Evolutionary conservation across 2,797 vertebrate species (phyloP).

Genomic region (Peromyscus melanophrys): DNA sequence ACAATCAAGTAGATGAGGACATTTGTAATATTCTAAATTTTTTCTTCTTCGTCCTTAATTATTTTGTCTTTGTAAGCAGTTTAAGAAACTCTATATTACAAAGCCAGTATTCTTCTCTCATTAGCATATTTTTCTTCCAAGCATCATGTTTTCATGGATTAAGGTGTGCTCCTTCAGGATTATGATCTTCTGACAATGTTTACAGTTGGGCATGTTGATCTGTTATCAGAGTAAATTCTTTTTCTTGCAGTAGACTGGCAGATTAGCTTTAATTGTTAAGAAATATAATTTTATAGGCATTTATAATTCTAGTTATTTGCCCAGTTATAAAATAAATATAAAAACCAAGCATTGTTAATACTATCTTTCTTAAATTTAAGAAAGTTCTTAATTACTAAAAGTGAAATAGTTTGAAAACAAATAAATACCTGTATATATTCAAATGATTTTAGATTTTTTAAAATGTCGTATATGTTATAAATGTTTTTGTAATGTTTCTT

Average conservation of each 20-base stretch:
- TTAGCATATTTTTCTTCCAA: background rate
- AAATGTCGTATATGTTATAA: background rate
- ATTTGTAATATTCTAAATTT: background rate
- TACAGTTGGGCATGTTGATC: background rate
- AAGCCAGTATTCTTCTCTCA: background rate
- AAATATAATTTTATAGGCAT: background rate
- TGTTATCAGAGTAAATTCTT: slow-evolving; percentile 4
- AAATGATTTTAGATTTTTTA: slow-evolving; percentile 38
- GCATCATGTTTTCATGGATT: background rate
- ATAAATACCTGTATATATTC: background rate
- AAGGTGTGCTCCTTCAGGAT: background rate
- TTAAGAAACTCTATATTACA: background rate
- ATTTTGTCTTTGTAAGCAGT: background rate
- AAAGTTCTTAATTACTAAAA: background rate
- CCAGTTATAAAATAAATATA: background rate
- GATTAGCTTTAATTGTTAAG: slow-evolving; percentile 5
- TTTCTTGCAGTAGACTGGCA: background rate
- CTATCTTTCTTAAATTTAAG: background rate
- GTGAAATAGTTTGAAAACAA: background rate
- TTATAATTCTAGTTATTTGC: slow-evolving; percentile 44
- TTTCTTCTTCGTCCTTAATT: background rate
- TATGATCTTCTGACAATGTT: slow-evolving; percentile 29
- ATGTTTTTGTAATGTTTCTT: background rate
- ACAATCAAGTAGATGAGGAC: background rate
- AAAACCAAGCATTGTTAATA: slow-evolving; percentile 33